Percentiles rank a stretch among this genome's conserved stretches.
Evolutionary conservation across 2,113 vertebrate genomes (phyloP).

Genomic region (Sciurus niger): DNA sequence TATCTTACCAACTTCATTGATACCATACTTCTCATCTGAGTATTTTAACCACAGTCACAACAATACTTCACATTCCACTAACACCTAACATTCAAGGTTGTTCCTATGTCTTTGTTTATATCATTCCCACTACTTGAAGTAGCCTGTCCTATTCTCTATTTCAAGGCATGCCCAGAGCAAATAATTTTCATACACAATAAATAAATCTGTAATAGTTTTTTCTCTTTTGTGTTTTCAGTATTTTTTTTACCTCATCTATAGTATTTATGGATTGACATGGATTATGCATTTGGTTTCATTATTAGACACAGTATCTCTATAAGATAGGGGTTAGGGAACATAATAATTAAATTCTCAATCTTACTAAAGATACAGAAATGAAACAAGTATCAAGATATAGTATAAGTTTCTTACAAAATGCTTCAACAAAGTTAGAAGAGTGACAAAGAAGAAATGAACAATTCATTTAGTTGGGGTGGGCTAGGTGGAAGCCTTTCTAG

Average conservation of each 20-base stretch:
- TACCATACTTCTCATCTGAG: neutral
- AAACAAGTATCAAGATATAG: neutral
- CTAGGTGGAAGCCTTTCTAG: neutral
- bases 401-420: neutral
- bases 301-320: neutral
- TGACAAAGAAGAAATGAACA: neutral
- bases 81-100: neutral
- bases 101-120: neutral
- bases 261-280: neutral
- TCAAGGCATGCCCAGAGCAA: neutral
- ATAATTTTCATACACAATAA: constrained; percentile 11
- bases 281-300: neutral
- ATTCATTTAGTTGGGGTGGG: neutral
- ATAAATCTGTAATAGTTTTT: constrained; percentile 1
- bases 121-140: neutral
- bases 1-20: neutral
- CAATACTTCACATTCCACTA: constrained; percentile 14
- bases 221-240: neutral
- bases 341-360: neutral
- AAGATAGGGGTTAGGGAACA: neutral
- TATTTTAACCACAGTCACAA: neutral
- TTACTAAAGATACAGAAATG: constrained; percentile 37
- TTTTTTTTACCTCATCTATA: neutral
- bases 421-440: neutral
- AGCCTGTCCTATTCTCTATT: constrained; percentile 7